Base-by-base conservation (phyloP, 2,888 invertebrate genomes). In the Agonopterix alstromeriana region DNA sequence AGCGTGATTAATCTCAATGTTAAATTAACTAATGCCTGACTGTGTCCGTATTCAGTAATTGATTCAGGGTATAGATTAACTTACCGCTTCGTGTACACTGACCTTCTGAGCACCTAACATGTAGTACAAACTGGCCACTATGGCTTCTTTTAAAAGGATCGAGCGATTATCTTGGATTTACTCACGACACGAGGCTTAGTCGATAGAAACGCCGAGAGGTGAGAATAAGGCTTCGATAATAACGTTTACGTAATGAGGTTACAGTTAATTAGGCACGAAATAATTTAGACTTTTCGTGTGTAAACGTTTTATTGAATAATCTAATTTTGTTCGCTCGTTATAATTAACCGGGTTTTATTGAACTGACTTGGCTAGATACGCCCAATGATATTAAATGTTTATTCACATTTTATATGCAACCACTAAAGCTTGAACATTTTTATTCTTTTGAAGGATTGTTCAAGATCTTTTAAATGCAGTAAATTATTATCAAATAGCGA, bases 101-200 rank as follows among this genome's bases (percentile, higher is more conserved):
- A 79, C 83, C 79, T 77, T 74, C 68, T 63, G 57, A 67, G 48
- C 57, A 50, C 53, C 55, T 71, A 66, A 65, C 53, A 72, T 40
- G 68, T 73, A 70, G 70, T 27, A 27, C 72, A 61, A 56, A 54
- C 57, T 56, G 48, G 27, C 27, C 27, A 51, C 50, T 65, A 78
- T 46, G 86, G 82, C 76, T 84, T 86, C 85, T 68, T 74, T 73
- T 85, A 84, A 85, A 80, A 70, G 82, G 82, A 83, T 80, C 64
- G 65, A 68, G 68, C 69, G 75, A 78, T 79, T 74, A 74, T 65
- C 63, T 56, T 53, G 66, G 70, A 67, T 73, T 80, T 70, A 64
- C 68, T 66, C 70, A 66, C 63, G 57, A 69, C 70, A 65, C 54
- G 57, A 60, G 11, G 61, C 60, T 63, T 58, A 63, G 59, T 61